phyloP scores from a whole-genome alignment of 35 echinoderm and acorn worm genomes.

The Ophiothrix spiculata region DNA sequence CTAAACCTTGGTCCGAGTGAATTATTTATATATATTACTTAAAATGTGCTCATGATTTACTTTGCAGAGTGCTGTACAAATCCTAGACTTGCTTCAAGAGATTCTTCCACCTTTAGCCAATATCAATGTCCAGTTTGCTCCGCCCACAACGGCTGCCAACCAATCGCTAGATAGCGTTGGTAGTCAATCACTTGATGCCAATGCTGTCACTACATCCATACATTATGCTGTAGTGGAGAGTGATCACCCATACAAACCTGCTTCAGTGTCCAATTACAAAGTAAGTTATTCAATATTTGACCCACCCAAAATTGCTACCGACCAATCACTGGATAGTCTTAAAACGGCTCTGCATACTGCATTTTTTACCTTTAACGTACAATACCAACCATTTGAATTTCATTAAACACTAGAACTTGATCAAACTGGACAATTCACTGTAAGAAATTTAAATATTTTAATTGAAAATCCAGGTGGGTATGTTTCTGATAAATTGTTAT shows the following conservation, averaged over 20 bases:
- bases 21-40: neutral
- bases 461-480: too few relatives aligned
- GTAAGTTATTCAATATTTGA: constrained; percentile 43
- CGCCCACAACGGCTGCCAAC: constrained; percentile 43
- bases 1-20: too few relatives aligned
- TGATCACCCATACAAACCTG: constrained; percentile 90
- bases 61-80: constrained; percentile 83
- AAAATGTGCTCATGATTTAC: neutral
- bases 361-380: too few relatives aligned
- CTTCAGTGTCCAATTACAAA: constrained; percentile 82
- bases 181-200: constrained; percentile 49
- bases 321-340: too few relatives aligned
- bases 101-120: constrained; percentile 76
- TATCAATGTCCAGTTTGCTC: constrained; percentile 73
- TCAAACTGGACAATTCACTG: too few relatives aligned
- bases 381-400: too few relatives aligned
- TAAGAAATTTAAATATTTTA: too few relatives aligned
- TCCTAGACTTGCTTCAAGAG: constrained; percentile 69
- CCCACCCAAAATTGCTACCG: too few relatives aligned
- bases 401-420: too few relatives aligned
- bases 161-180: constrained; percentile 43
- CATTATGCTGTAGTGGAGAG: constrained; percentile 89
- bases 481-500: too few relatives aligned
- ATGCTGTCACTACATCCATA: constrained; percentile 71
- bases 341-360: too few relatives aligned